Evolutionary conservation across 2,797 vertebrate genomes (phyloP), one percentile per base, ranked within the genome.

Genomic region (Percopsis omiscomaycus): DNA sequence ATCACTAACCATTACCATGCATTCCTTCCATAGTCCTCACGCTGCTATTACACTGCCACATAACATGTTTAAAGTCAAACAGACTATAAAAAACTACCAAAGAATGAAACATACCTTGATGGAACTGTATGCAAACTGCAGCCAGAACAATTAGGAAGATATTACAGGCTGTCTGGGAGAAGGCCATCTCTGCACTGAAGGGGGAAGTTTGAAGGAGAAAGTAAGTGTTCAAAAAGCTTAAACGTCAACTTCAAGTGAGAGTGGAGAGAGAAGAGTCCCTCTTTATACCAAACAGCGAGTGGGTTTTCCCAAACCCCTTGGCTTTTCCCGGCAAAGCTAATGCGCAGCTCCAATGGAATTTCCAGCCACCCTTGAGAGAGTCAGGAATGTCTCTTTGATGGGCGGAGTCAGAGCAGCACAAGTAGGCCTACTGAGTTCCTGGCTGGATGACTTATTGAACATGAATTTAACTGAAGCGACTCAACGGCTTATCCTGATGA

Each of bases 291-390:
- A 4, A 27, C 2, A 1, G 14, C 0, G 0, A 61, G 80, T 81
- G 82, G 75, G 71, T 51, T 88, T 87, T 81, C 70, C 84, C 83
- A 46, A 1, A 77, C 2, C 2, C 71, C 68, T 60, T 46, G 66
- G 22, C 45, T 66, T 63, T 91, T 91, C 89, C 87, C 81, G 78
- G 79, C 58, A 91, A 54, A 6, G 4, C 77, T 65, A 55, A 67
- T 71, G 66, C 58, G 2, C n/a, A 44, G 51, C 28, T 47, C 0
- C 15, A 59, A 42, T 70, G 83, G 79, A 83, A 80, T 79, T 88
- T 88, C 84, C 83, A 84, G 32, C 13, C 32, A 44, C 59, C 37
- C 28, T 28, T 1, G 57, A 64, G 16, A 64, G 32, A 37, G 9
- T 11, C 37, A 28, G 65, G 75, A 80, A 79, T 81, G 77, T 44